Conservation (phyloP, 2,113 vertebrate species). For the Donacobius atricapilla region DNA sequence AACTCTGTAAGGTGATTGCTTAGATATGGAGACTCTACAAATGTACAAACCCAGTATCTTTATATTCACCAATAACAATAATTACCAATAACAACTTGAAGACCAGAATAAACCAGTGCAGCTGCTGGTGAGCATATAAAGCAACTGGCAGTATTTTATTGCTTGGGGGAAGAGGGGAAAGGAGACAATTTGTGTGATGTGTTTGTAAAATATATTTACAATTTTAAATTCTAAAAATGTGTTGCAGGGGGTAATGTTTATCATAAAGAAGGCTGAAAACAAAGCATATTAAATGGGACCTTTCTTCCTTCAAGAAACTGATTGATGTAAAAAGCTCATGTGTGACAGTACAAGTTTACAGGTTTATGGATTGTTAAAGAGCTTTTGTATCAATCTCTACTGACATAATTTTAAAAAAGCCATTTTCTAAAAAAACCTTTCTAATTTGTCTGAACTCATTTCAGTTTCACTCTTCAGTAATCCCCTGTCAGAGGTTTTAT, state of each 20-base stretch:
- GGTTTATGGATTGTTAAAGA: constrained; percentile 47
- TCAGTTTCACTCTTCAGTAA: constrained; percentile 30
- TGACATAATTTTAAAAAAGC: neutral
- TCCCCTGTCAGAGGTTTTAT: constrained; percentile 47
- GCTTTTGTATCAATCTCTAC: constrained; percentile 6
- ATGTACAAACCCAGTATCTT: constrained; percentile 76
- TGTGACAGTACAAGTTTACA: constrained; percentile 46
- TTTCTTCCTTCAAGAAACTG: constrained; percentile 33
- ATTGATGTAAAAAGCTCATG: constrained; percentile 11
- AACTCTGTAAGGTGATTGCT: constrained; percentile 63
- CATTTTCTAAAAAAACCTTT: neutral
- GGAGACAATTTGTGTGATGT: constrained; percentile 59
- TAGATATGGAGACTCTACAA: constrained; percentile 69
- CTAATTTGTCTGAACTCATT: constrained; percentile 33
- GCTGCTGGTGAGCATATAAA: constrained; percentile 76
- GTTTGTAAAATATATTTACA: constrained; percentile 79
- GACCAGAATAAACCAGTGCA: constrained; percentile 71
- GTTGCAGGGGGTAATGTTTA: neutral
- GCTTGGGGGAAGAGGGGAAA: constrained; percentile 64
- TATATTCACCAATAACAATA: constrained; percentile 77
- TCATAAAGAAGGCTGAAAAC: constrained; percentile 68
- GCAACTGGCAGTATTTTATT: constrained; percentile 81
- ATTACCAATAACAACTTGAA: constrained; percentile 75
- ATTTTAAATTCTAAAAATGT: constrained; percentile 46
- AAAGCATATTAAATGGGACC: constrained; percentile 48